A percentile compares a stretch with the other conserved stretches of the same genome.
These are phyloP conservation scores for Chromis chromis DNA, from an alignment of 2,797 vertebrate genomes.

Conservation along the genomic window DNA sequence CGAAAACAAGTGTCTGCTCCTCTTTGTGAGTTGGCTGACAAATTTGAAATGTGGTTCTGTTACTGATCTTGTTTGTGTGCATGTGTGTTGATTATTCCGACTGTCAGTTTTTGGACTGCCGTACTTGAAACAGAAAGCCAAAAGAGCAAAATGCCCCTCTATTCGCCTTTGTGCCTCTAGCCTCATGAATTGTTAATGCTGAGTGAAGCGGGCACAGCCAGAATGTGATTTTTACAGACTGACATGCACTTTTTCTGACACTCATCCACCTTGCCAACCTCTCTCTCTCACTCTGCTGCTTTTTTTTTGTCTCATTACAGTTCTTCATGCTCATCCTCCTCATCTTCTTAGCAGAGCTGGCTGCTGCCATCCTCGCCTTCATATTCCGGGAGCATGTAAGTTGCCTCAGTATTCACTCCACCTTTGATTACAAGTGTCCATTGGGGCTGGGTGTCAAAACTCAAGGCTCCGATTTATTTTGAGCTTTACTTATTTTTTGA, in stretches of 20 bases:
- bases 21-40: conserved; percentile 89
- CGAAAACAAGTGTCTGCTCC: conserved; percentile 96
- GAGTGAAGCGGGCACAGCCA: conserved; percentile 54
- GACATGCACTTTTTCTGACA: conserved; percentile 50
- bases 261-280: conserved; percentile 28
- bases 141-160: conserved; percentile 50
- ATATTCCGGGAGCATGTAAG: conserved; percentile 95
- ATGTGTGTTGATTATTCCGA: conserved; percentile 49
- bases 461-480: background rate
- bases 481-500: background rate
- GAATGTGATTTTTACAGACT: conserved; percentile 56
- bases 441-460: conserved; percentile 9
- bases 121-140: conserved; percentile 42
- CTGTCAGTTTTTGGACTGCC: conserved; percentile 40
- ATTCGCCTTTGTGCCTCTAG: conserved; percentile 38
- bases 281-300: background rate
- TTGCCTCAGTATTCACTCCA: conserved; percentile 46
- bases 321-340: conserved; percentile 97
- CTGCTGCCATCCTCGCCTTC: conserved; percentile 94
- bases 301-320: conserved; percentile 76
- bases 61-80: conserved; percentile 49
- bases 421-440: conserved; percentile 7
- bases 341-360: conserved; percentile 96
- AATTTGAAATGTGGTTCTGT: conserved; percentile 43
- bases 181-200: conserved; percentile 73